These are phyloP conservation scores for Sardina pilchardus DNA, from an alignment of 2,113 vertebrate genomes.

Conservation along the genomic window DNA sequence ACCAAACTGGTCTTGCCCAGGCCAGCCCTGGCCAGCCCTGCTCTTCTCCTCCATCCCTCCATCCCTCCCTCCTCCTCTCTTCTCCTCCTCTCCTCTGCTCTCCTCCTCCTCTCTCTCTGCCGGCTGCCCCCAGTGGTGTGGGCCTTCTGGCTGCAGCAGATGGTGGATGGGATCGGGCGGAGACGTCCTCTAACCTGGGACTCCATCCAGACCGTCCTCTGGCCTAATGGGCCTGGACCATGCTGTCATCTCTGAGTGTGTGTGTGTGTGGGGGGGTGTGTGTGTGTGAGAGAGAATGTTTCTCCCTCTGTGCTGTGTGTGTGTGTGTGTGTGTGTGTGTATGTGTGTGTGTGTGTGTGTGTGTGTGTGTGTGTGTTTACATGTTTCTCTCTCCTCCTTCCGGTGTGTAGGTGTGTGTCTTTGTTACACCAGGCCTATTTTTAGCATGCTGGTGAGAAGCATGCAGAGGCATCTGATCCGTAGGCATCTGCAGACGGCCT, in stretches of 20 bases:
- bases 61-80: background rate
- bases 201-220: slow-evolving; percentile 66
- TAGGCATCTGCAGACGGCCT: slow-evolving; percentile 1
- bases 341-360: background rate
- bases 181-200: slow-evolving; percentile 79
- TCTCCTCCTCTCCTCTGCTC: background rate
- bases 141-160: slow-evolving; percentile 77
- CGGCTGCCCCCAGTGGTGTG: slow-evolving; percentile 59
- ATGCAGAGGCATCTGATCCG: slow-evolving; percentile 10
- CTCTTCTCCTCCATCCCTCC: slow-evolving; percentile 11
- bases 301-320: background rate
- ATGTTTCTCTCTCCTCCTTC: no score
- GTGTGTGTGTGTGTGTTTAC: slow-evolving; percentile 24
- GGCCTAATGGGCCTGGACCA: slow-evolving; percentile 67
- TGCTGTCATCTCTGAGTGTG: slow-evolving; percentile 38
- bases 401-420: background rate
- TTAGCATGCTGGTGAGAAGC: slow-evolving; percentile 2
- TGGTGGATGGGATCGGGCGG: slow-evolving; percentile 72
- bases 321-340: slow-evolving; percentile 26
- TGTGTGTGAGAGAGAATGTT: background rate
- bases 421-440: background rate
- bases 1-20: slow-evolving; percentile 55
- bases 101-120: slow-evolving; percentile 18
- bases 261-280: slow-evolving; percentile 28
- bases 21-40: slow-evolving; percentile 13